phyloP scores from a whole-genome alignment of 1,140 invertebrate species.

The Atta texana region DNA sequence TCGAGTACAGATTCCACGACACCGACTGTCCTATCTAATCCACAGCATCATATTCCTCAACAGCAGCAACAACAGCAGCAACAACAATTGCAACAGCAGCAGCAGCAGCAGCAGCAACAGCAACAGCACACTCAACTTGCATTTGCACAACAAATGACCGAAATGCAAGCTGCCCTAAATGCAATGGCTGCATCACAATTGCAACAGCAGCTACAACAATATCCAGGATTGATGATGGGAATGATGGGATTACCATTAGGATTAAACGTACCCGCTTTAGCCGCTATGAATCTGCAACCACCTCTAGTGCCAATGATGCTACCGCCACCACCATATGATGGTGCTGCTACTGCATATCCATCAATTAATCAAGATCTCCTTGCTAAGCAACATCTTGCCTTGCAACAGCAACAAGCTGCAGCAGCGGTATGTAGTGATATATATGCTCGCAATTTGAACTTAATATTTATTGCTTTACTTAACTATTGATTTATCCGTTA shows the following conservation, averaged over 20 bases:
- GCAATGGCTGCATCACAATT: slow-evolving; percentile 93
- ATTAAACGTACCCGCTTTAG: slow-evolving; percentile 93
- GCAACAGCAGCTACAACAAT: slow-evolving; percentile 92
- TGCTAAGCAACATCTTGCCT: slow-evolving; percentile 90
- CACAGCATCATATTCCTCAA: slow-evolving; percentile 72
- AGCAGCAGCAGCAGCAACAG: slow-evolving; percentile 74
- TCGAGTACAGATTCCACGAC: slow-evolving; percentile 88
- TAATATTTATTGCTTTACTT: neutral
- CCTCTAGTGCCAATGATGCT: slow-evolving; percentile 96
- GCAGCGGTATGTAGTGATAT: slow-evolving; percentile 84
- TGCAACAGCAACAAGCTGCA: slow-evolving; percentile 90
- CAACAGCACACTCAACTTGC: slow-evolving; percentile 86
- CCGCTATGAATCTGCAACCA: slow-evolving; percentile 95
- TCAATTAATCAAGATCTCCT: slow-evolving; percentile 86
- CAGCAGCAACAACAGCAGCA: slow-evolving; percentile 75
- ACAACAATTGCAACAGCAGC: slow-evolving; percentile 76
- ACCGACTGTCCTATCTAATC: slow-evolving; percentile 84
- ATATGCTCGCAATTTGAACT: neutral
- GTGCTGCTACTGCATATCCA: slow-evolving; percentile 86
- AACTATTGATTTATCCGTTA: neutral
- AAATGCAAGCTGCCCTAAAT: slow-evolving; percentile 94
- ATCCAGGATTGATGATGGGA: slow-evolving; percentile 87
- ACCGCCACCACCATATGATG: slow-evolving; percentile 92
- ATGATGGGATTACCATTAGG: slow-evolving; percentile 94
- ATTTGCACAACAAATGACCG: slow-evolving; percentile 92